phyloP scores from a whole-genome alignment of 2,888 invertebrate genomes.

The Torymus texanus region DNA sequence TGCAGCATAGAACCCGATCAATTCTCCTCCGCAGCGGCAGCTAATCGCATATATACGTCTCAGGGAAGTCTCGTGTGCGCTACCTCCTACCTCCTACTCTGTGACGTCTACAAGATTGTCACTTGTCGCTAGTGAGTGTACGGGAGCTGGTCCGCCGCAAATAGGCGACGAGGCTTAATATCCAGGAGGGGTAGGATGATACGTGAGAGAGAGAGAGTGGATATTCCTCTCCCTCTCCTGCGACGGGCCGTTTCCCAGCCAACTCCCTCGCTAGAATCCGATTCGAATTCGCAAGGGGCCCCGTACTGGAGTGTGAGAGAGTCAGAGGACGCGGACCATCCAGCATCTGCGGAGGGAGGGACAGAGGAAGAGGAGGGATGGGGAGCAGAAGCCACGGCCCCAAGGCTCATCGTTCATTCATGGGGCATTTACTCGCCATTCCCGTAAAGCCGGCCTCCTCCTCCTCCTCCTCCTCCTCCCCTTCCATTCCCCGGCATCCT shows the following conservation, averaged over 20 bases:
- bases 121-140: slow-evolving; percentile 27
- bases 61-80: no score
- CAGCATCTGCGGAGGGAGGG: slow-evolving; percentile 4
- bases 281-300: slow-evolving; percentile 65
- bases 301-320: not conserved
- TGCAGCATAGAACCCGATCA: slow-evolving; percentile 10
- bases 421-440: slow-evolving; percentile 74
- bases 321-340: not conserved
- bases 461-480: slow-evolving; percentile 55
- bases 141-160: not conserved
- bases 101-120: slow-evolving; percentile 32
- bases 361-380: slow-evolving; percentile 11
- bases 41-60: slow-evolving; percentile 31
- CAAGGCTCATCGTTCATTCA: slow-evolving; percentile 74
- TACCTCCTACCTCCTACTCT: not conserved
- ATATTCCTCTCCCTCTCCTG: slow-evolving; percentile 53
- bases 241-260: slow-evolving; percentile 36
- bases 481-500: slow-evolving; percentile 49
- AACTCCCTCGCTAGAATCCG: slow-evolving; percentile 67
- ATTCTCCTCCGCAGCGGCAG: slow-evolving; percentile 10
- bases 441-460: slow-evolving; percentile 69
- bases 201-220: slow-evolving; percentile 62
- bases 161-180: slow-evolving; percentile 31
- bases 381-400: slow-evolving; percentile 55
- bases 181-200: slow-evolving; percentile 63